Conservation (phyloP, 2,888 invertebrate species). For the Agonopterix subpropinquella region DNA sequence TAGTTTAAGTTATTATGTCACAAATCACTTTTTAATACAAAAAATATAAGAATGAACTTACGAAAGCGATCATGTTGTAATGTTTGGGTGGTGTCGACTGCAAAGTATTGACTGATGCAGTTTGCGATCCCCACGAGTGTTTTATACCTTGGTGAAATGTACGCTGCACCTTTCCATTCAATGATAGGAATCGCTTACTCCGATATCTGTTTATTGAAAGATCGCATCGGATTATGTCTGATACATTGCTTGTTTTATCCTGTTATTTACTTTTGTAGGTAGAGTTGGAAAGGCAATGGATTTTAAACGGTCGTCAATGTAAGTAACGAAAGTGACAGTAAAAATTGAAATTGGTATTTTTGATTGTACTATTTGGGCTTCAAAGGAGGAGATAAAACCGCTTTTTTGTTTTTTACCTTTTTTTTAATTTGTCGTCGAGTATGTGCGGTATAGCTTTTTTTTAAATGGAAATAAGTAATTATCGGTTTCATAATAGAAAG, state of each 20-base stretch:
- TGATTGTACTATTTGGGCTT: conserved; percentile 37
- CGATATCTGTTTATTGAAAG: too few relatives aligned
- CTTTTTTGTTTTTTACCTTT: conserved; percentile 16
- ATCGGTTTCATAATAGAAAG: conserved; percentile 32
- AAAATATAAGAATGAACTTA: conserved; percentile 41
- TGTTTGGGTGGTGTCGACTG: conserved; percentile 51
- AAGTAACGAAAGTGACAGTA: conserved; percentile 12
- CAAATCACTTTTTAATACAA: conserved; percentile 4
- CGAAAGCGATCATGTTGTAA: conserved; percentile 70
- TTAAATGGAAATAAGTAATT: conserved; percentile 10
- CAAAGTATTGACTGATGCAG: conserved; percentile 59
- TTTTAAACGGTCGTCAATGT: not conserved
- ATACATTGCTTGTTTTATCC: conserved; percentile 21
- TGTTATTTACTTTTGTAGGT: not conserved
- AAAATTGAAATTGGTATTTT: conserved; percentile 15
- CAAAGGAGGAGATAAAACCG: conserved; percentile 21
- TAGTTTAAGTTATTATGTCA: conserved; percentile 5
- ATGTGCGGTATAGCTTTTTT: conserved; percentile 35
- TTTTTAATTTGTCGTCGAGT: conserved; percentile 29
- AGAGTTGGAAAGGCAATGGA: conserved; percentile 25
- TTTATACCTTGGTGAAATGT: conserved; percentile 72
- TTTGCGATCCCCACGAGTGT: conserved; percentile 43
- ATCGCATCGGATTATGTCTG: not conserved
- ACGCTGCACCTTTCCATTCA: conserved; percentile 63
- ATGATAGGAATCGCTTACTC: conserved; percentile 37